Evolutionary conservation across 2,797 vertebrate species (phyloP).

Genomic region (Numenius phaeopus): DNA sequence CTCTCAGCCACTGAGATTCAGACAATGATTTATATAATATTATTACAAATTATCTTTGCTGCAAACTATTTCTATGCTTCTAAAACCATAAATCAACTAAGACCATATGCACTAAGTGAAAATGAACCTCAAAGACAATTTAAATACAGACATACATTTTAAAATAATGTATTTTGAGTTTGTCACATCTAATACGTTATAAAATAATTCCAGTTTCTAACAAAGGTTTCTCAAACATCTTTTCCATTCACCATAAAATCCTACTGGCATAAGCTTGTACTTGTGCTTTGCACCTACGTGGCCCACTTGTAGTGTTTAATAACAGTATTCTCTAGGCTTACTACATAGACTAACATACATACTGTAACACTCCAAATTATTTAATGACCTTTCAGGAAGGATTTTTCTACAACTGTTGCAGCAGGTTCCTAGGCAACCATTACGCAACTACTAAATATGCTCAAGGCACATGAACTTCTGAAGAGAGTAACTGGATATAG

Average conservation of each 20-base stretch:
- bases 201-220: neutral
- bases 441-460: slow-evolving; percentile 28
- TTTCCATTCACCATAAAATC: neutral
- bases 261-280: neutral
- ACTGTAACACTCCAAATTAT: slow-evolving; percentile 39
- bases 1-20: neutral
- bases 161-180: neutral
- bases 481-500: slow-evolving; percentile 29
- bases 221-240: neutral
- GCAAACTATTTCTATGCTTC: neutral
- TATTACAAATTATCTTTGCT: neutral
- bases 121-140: neutral
- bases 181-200: neutral
- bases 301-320: neutral
- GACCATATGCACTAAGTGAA: neutral
- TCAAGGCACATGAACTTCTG: slow-evolving; percentile 29
- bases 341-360: neutral
- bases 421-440: slow-evolving; percentile 44
- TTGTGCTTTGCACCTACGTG: neutral
- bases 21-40: fast-evolving
- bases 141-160: neutral
- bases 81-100: neutral
- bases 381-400: slow-evolving; percentile 61
- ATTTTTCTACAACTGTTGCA: slow-evolving; percentile 58
- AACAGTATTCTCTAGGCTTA: slow-evolving; percentile 13